A percentile compares a stretch with the other conserved stretches of the same genome.
Conservation (phyloP, 2,888 invertebrate genomes). For the Desoria tigrina region DNA sequence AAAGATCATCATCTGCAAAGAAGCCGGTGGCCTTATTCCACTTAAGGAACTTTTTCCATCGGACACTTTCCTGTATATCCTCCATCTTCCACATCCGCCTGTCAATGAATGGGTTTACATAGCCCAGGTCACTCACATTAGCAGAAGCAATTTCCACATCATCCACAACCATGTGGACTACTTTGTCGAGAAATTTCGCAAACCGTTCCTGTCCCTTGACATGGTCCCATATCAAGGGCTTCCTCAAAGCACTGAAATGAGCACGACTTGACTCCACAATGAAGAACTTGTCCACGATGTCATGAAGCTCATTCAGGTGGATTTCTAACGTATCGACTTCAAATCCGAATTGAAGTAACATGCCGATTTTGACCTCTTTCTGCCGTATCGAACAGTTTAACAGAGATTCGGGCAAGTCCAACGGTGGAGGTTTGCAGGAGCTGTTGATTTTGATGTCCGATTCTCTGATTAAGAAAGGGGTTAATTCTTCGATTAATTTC, state of each 20-base stretch:
- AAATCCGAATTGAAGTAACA: conserved; percentile 34
- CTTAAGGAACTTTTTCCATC: conserved; percentile 31
- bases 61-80: conserved; percentile 18
- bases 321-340: conserved; percentile 38
- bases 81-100: conserved; percentile 9
- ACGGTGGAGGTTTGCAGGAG: no score
- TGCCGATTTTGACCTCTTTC: conserved; percentile 34
- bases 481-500: no score
- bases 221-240: conserved; percentile 38
- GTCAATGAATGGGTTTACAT: neutral
- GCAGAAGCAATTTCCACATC: conserved; percentile 14
- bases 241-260: conserved; percentile 21
- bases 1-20: conserved; percentile 23
- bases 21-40: conserved; percentile 26
- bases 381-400: no score
- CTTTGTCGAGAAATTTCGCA: conserved; percentile 20
- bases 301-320: conserved; percentile 35
- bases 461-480: no score
- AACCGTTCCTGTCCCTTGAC: conserved; percentile 25
- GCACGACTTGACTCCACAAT: conserved; percentile 26
- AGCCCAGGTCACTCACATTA: neutral
- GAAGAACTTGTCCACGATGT: conserved; percentile 37
- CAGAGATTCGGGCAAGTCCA: no score
- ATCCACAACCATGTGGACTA: conserved; percentile 28
- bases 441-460: no score